These are phyloP conservation scores for Salarias fasciatus DNA, from an alignment of 2,797 vertebrate genomes.

Conservation along the genomic window DNA sequence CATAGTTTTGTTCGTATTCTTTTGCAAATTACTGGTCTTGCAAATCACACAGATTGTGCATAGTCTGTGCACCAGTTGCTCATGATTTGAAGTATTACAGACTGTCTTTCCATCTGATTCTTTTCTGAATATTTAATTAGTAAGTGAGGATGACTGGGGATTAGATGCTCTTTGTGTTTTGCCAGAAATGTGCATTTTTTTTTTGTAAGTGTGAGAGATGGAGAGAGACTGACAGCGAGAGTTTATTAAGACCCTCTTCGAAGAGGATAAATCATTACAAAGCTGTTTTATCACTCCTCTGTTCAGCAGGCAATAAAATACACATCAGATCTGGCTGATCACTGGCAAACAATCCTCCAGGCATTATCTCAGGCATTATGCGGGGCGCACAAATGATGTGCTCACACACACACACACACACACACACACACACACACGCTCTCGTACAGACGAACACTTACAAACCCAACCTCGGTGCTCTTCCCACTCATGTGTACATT, in stretches of 20 bases:
- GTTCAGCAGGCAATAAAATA: slow-evolving; percentile 61
- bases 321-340: slow-evolving; percentile 62
- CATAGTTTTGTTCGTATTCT: neutral
- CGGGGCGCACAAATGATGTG: slow-evolving; percentile 38
- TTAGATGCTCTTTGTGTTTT: slow-evolving; percentile 14
- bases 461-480: slow-evolving; percentile 63
- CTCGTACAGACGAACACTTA: slow-evolving; percentile 28
- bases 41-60: slow-evolving; percentile 14
- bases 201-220: slow-evolving; percentile 7
- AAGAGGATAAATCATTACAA: slow-evolving; percentile 46
- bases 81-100: slow-evolving; percentile 11
- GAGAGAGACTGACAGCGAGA: slow-evolving; percentile 21
- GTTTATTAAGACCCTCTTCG: slow-evolving; percentile 33
- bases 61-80: neutral
- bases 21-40: slow-evolving; percentile 10
- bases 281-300: slow-evolving; percentile 45
- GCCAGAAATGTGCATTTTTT: slow-evolving; percentile 10
- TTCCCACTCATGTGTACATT: slow-evolving; percentile 69
- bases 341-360: slow-evolving; percentile 41
- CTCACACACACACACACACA: slow-evolving; percentile 31
- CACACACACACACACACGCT: slow-evolving; percentile 39
- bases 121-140: slow-evolving; percentile 13
- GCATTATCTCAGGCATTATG: slow-evolving; percentile 43
- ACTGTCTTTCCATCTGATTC: slow-evolving; percentile 9
- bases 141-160: slow-evolving; percentile 9